These are phyloP conservation scores for Acanthaster planci DNA, from an alignment of 35 echinoderm and acorn worm species.

Conservation along the genomic window DNA sequence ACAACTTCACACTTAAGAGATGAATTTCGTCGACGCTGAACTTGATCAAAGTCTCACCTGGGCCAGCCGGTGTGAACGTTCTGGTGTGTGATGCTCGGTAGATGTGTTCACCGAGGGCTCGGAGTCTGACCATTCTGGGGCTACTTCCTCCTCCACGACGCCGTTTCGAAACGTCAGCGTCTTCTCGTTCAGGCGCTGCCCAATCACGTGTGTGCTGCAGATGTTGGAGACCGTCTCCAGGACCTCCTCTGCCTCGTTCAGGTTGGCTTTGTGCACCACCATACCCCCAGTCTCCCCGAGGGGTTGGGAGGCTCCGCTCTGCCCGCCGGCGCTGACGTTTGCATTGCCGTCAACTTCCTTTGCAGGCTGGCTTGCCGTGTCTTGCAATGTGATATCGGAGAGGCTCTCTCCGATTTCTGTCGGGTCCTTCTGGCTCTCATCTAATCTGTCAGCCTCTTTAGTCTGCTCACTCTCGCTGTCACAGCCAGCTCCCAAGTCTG, in stretches of 20 bases:
- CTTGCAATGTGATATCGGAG: conserved; percentile 34
- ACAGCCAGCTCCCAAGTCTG: conserved; percentile 2
- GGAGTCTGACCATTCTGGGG: conserved; percentile 47
- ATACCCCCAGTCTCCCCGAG: not conserved
- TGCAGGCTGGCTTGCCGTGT: not conserved
- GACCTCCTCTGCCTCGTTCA: conserved; percentile 75
- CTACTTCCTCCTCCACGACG: conserved; percentile 67
- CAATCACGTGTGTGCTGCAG: conserved; percentile 77
- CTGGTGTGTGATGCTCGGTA: not conserved
- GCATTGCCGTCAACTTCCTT: conserved; percentile 8
- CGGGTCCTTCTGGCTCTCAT: conserved; percentile 25
- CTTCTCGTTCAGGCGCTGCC: conserved; percentile 74
- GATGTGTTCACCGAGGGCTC: conserved; percentile 6
- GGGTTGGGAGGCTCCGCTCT: not conserved
- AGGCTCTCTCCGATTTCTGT: conserved; percentile 38
- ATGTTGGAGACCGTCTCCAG: conserved; percentile 87
- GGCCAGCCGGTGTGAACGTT: not conserved
- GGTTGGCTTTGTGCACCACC: conserved; percentile 66
- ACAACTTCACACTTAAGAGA: too few species aligned
- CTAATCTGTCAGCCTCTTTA: not conserved
- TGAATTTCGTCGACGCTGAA: too few species aligned
- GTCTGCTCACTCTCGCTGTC: not conserved
- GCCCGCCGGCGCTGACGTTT: conserved; percentile 7
- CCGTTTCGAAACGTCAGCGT: conserved; percentile 73
- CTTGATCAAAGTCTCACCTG: conserved; percentile 24